Evolutionary conservation across 2,113 vertebrate genomes (phyloP).

Genomic region (Tauraco erythrolophus): DNA sequence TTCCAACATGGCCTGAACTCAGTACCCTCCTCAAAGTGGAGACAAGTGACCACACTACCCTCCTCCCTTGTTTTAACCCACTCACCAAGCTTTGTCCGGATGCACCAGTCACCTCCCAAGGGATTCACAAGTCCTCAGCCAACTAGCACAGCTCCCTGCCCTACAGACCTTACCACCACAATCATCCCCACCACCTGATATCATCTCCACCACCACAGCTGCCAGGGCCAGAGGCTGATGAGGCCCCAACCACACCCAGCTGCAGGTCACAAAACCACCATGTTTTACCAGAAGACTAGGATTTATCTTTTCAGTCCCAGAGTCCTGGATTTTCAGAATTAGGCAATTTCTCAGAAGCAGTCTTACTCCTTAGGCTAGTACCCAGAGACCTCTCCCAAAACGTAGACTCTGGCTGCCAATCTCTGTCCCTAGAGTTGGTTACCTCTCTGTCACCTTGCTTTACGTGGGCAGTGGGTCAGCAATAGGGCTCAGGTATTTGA

Average conservation of each 20-base stretch:
- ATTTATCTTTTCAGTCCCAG: neutral
- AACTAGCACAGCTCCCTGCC: neutral
- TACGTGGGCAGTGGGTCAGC: accelerated
- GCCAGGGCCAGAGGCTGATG: neutral
- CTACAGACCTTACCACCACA: neutral
- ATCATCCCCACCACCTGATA: neutral
- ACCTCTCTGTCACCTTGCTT: neutral
- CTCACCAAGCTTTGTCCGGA: neutral
- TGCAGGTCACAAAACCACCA: neutral
- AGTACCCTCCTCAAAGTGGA: accelerated
- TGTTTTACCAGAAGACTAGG: neutral
- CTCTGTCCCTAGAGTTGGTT: neutral
- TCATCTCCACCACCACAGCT: neutral
- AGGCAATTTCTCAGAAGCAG: neutral
- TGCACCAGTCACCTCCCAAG: neutral
- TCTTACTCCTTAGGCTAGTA: neutral
- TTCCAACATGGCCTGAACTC: neutral
- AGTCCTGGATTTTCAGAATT: neutral
- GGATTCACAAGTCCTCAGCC: neutral
- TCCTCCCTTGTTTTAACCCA: neutral
- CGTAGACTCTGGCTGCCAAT: accelerated
- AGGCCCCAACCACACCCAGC: neutral
- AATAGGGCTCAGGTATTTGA: neutral
- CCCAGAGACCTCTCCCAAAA: neutral
- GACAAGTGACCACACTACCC: accelerated